These are phyloP conservation scores for Pandemis corylana DNA, from an alignment of 2,888 invertebrate genomes.

Conservation along the genomic window DNA sequence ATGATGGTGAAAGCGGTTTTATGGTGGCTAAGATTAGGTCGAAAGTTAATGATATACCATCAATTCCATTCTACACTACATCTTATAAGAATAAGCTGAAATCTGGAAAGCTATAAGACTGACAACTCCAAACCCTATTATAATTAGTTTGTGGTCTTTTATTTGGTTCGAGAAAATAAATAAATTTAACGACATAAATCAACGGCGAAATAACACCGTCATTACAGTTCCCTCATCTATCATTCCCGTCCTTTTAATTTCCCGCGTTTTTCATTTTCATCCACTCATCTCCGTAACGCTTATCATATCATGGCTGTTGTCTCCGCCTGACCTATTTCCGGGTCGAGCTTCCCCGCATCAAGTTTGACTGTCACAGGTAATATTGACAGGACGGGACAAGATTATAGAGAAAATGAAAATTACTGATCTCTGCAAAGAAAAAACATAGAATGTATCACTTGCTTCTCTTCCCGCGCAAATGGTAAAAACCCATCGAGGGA, in stretches of 20 bases:
- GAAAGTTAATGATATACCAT: no score
- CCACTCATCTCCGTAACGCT: constrained; percentile 37
- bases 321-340: constrained; percentile 40
- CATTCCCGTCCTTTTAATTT: constrained; percentile 37
- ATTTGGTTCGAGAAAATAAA: no score
- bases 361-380: background rate
- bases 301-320: constrained; percentile 43
- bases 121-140: no score
- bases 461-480: no score
- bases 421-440: background rate
- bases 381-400: background rate
- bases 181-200: background rate
- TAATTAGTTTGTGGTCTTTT: no score
- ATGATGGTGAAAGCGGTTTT: no score
- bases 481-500: no score
- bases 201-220: constrained; percentile 12
- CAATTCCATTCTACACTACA: no score
- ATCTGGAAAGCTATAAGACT: no score
- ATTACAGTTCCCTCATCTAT: constrained; percentile 30
- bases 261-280: constrained; percentile 36
- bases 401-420: background rate
- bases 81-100: no score
- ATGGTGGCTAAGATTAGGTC: no score
- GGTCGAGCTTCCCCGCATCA: background rate
- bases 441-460: no score